Evolutionary conservation across 2,888 invertebrate species (phyloP).

Genomic region (Machimus rusticus): DNA sequence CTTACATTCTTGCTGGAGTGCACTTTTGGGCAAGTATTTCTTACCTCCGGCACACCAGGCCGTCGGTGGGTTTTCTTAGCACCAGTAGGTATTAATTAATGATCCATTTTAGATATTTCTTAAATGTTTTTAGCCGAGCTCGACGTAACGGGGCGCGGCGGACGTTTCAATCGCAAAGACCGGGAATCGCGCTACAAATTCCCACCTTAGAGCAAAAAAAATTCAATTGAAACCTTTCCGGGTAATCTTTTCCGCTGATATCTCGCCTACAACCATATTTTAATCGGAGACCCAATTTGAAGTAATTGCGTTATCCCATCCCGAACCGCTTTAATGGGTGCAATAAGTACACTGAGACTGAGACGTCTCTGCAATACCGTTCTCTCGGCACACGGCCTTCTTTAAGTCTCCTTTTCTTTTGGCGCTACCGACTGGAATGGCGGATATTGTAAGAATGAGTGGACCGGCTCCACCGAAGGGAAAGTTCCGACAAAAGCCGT

Average conservation of each 20-base stretch:
- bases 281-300: background rate
- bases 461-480: conserved; percentile 12
- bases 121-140: background rate
- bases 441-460: background rate
- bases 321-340: background rate
- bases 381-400: background rate
- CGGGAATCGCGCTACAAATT: background rate
- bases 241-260: background rate
- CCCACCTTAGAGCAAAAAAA: background rate
- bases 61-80: background rate
- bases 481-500: conserved; percentile 33
- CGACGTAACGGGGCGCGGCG: background rate
- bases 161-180: background rate
- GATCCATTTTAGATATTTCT: background rate
- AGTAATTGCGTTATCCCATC: background rate
- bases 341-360: background rate
- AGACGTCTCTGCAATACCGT: background rate
- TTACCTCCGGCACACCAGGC: background rate
- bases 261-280: background rate
- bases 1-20: background rate
- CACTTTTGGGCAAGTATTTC: background rate
- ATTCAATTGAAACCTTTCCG: background rate
- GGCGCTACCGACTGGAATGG: background rate
- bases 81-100: background rate
- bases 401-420: conserved; percentile 13